phyloP scores from a whole-genome alignment of 2,888 invertebrate genomes.

The Lasioglossum zephyrum region DNA sequence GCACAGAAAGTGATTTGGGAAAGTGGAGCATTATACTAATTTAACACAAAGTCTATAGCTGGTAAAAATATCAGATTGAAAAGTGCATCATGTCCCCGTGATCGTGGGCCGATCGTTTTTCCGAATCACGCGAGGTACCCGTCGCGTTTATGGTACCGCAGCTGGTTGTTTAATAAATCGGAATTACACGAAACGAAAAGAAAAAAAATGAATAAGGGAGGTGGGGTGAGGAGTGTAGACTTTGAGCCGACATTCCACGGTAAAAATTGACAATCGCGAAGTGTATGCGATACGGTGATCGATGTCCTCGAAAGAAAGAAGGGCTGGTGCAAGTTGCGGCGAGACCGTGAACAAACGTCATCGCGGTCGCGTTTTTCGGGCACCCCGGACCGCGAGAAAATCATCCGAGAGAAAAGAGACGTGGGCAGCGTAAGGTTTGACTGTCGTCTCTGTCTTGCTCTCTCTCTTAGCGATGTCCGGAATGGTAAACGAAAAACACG shows the following conservation, averaged over 20 bases:
- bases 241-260: slow-evolving; percentile 68
- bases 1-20: slow-evolving; percentile 46
- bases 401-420: slow-evolving; percentile 35
- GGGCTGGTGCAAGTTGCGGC: slow-evolving; percentile 24
- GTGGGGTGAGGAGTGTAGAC: slow-evolving; percentile 63
- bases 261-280: slow-evolving; percentile 66
- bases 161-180: slow-evolving; percentile 63
- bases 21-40: slow-evolving; percentile 62
- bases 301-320: slow-evolving; percentile 45
- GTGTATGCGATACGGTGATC: slow-evolving; percentile 52
- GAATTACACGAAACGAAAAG: slow-evolving; percentile 39
- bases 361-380: slow-evolving; percentile 45
- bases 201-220: slow-evolving; percentile 43
- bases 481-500: slow-evolving; percentile 24
- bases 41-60: slow-evolving; percentile 45
- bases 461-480: slow-evolving; percentile 17
- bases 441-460: slow-evolving; percentile 25
- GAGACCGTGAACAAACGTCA: slow-evolving; percentile 56
- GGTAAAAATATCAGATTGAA: neutral
- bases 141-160: slow-evolving; percentile 37
- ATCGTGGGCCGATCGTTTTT: slow-evolving; percentile 26
- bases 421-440: slow-evolving; percentile 48
- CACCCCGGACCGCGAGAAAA: slow-evolving; percentile 37
- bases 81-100: slow-evolving; percentile 6
- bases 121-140: slow-evolving; percentile 18